Conservation (phyloP, 1,140 invertebrate species). For the Drosophila lini region DNA sequence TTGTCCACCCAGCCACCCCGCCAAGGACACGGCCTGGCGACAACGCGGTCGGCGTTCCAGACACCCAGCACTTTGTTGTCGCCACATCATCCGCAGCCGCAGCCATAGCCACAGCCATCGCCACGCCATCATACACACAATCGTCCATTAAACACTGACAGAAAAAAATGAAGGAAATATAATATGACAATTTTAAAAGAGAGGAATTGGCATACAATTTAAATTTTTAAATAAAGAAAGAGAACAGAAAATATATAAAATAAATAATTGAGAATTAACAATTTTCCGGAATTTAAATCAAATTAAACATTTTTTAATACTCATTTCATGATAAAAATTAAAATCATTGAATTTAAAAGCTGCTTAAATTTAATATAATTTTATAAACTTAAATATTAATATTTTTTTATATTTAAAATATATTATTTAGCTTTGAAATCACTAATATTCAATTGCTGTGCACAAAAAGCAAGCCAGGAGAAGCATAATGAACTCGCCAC, state of each 20-base stretch:
- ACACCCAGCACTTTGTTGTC: constrained; percentile 40
- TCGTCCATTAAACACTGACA: neutral
- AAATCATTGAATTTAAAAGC: no score
- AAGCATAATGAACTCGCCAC: constrained; percentile 29
- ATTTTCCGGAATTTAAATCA: no score
- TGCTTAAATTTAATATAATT: neutral
- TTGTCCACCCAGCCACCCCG: neutral
- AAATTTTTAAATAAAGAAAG: no score
- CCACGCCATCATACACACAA: constrained; percentile 3
- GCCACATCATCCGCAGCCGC: constrained; percentile 19
- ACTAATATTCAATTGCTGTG: neutral
- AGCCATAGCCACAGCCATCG: neutral
- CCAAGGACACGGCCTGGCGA: constrained; percentile 41
- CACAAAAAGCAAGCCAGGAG: neutral
- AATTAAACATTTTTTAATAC: no score
- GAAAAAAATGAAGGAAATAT: neutral
- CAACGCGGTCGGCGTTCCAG: constrained; percentile 54
- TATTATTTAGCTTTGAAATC: neutral
- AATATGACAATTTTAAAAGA: no score
- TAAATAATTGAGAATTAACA: no score
- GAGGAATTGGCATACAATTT: no score
- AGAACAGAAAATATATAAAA: no score
- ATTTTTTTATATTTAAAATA: no score
- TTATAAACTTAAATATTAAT: no score
- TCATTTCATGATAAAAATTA: no score